A percentile compares a stretch with the other conserved stretches of the same genome.
phyloP scores from a whole-genome alignment of 2,888 invertebrate genomes.

The Meiosimyza decipiens region DNA sequence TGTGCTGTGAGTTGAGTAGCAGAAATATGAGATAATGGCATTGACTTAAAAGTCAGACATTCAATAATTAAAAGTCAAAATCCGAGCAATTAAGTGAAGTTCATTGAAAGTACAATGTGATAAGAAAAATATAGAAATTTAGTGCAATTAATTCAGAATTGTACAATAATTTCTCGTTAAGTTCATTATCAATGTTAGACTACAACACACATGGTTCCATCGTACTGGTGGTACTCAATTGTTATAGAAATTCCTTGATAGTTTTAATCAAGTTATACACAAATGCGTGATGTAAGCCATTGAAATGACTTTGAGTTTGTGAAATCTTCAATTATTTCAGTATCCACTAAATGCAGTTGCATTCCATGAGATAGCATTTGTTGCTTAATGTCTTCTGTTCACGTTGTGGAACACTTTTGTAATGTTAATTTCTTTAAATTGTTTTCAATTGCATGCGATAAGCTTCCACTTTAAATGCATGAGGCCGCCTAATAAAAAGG shows the following conservation, averaged over 20 bases:
- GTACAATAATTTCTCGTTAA: neutral
- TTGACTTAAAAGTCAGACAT: too few relatives aligned
- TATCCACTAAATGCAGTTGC: too few relatives aligned
- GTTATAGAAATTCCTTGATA: constrained; percentile 11
- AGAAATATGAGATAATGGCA: too few relatives aligned
- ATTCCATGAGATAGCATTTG: too few relatives aligned
- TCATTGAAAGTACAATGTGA: too few relatives aligned
- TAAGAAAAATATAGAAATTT: too few relatives aligned
- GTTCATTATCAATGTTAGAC: constrained; percentile 21
- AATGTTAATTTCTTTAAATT: constrained; percentile 32
- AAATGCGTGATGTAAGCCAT: neutral
- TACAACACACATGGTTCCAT: neutral
- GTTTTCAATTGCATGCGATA: constrained; percentile 26
- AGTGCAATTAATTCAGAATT: too few relatives aligned
- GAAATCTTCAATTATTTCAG: neutral
- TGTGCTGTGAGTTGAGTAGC: too few relatives aligned
- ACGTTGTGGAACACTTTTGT: constrained; percentile 6
- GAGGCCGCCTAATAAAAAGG: neutral
- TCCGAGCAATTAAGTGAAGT: too few relatives aligned
- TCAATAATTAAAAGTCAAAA: too few relatives aligned
- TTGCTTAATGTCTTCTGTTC: constrained; percentile 11
- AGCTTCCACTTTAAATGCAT: constrained; percentile 12
- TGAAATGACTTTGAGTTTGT: constrained; percentile 27
- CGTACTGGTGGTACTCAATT: neutral
- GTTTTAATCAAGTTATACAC: neutral